phyloP scores from a whole-genome alignment of 2,797 vertebrate genomes.

The Labeo calbasu region DNA sequence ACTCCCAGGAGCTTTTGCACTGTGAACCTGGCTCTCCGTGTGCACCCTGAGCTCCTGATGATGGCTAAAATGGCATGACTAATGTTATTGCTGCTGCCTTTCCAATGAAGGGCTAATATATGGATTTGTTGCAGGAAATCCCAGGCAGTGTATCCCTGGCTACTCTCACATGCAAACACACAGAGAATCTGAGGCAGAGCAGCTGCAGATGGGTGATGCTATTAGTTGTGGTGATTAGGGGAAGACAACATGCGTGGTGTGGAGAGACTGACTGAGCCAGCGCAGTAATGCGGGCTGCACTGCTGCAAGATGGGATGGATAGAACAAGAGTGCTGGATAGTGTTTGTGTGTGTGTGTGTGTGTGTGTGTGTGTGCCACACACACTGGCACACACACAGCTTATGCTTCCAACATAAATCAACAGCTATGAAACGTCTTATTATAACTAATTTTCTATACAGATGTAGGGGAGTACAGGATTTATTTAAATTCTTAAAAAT shows the following conservation, averaged over 20 bases:
- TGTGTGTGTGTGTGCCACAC: conserved; percentile 37
- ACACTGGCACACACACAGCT: not conserved
- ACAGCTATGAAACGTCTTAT: not conserved
- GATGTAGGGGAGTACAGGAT: not conserved
- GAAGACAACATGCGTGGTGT: conserved; percentile 49
- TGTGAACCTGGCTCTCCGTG: conserved; percentile 39
- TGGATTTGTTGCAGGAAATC: conserved; percentile 60
- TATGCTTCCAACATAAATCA: not conserved
- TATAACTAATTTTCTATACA: not conserved
- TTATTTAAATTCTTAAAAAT: too few relatives aligned
- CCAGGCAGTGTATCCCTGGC: conserved; percentile 51
- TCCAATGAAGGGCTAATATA: conserved; percentile 60
- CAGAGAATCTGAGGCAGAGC: conserved; percentile 50
- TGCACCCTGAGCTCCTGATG: conserved; percentile 31
- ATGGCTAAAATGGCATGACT: conserved; percentile 60
- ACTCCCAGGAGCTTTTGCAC: conserved; percentile 43
- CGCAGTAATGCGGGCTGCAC: conserved; percentile 24
- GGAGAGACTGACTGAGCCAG: conserved; percentile 46
- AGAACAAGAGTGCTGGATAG: conserved; percentile 14
- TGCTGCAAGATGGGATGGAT: conserved; percentile 12
- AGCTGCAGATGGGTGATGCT: conserved; percentile 57
- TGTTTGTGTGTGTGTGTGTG: conserved; percentile 31
- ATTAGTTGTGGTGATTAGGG: conserved; percentile 63
- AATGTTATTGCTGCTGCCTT: conserved; percentile 54
- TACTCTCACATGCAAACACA: conserved; percentile 56